A percentile compares a stretch with the other conserved stretches of the same genome.
phyloP scores from a whole-genome alignment of 92 coral and sea anemone species.

The Epizoanthus scotinus region DNA sequence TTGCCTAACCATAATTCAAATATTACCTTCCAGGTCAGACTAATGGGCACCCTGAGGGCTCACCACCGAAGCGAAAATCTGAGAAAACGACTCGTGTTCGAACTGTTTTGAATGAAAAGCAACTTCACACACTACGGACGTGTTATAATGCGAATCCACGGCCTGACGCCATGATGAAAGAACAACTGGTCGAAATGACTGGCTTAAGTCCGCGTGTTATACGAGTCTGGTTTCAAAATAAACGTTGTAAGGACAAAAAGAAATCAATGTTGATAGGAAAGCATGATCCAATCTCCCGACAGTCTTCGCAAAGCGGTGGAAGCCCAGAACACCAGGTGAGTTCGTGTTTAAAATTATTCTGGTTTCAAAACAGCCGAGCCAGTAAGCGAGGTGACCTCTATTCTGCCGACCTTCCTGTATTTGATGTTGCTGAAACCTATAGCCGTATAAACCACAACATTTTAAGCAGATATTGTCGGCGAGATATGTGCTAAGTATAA shows the following conservation, averaged over 20 bases:
- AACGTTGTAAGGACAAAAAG: conserved; percentile 98
- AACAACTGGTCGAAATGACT: conserved; percentile 99
- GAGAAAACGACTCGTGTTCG: conserved; percentile 91
- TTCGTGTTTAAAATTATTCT: conserved; percentile 2
- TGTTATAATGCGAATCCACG: conserved; percentile 98
- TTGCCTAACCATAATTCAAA: conserved; percentile 26
- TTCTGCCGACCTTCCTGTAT: conserved; percentile 17
- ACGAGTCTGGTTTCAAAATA: conserved; percentile 99
- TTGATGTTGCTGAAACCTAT: conserved; percentile 8
- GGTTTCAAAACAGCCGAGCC: neutral
- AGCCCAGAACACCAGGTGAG: conserved; percentile 96
- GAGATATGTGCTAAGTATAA: conserved; percentile 16
- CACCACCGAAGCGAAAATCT: conserved; percentile 68
- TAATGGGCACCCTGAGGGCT: conserved; percentile 66
- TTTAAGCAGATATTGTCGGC: conserved; percentile 14
- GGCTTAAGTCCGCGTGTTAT: conserved; percentile 97
- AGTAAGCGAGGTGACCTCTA: conserved; percentile 12
- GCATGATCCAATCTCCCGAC: conserved; percentile 68
- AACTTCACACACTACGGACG: conserved; percentile 92
- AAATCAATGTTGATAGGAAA: conserved; percentile 85
- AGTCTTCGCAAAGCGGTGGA: conserved; percentile 69
- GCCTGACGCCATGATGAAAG: conserved; percentile 99
- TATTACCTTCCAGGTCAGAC: conserved; percentile 71
- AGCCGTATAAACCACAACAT: conserved; percentile 24
- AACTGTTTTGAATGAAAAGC: conserved; percentile 96